These are phyloP conservation scores for Andrena camellia DNA, from an alignment of 2,888 invertebrate genomes.

Conservation along the genomic window DNA sequence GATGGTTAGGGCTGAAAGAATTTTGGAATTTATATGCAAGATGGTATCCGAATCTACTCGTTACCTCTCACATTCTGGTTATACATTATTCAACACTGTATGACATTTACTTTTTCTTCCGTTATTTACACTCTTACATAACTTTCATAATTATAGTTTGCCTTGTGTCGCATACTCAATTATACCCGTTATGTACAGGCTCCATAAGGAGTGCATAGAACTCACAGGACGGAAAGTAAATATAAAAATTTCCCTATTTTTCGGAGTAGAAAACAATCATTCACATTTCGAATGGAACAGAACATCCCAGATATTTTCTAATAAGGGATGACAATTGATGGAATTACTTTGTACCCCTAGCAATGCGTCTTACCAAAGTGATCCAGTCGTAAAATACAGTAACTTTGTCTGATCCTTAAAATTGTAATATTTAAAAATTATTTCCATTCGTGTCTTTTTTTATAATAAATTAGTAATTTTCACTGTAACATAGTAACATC, in stretches of 20 bases:
- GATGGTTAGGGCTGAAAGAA: too few relatives aligned
- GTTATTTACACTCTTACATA: constrained; percentile 42
- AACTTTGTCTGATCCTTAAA: too few relatives aligned
- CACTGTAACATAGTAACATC: too few relatives aligned
- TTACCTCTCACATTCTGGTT: constrained; percentile 24
- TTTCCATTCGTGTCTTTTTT: too few relatives aligned
- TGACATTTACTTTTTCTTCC: constrained; percentile 41
- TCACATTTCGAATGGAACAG: neutral
- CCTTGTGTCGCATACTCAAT: constrained; percentile 17
- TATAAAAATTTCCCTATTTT: neutral
- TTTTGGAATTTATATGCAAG: constrained; percentile 1
- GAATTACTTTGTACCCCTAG: too few relatives aligned
- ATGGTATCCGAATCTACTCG: neutral
- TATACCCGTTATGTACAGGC: constrained; percentile 32
- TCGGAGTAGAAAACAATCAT: neutral
- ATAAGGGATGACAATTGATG: too few relatives aligned
- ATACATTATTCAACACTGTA: neutral
- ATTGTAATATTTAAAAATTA: too few relatives aligned
- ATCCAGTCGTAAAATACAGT: too few relatives aligned
- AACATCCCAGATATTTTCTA: neutral
- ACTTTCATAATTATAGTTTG: constrained; percentile 33
- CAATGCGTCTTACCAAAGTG: too few relatives aligned
- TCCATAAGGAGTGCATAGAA: constrained; percentile 1
- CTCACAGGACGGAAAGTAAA: constrained; percentile 4
- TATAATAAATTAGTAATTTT: too few relatives aligned